Base-by-base conservation (phyloP, 2,113 vertebrate genomes). In the Mobula hypostoma region DNA sequence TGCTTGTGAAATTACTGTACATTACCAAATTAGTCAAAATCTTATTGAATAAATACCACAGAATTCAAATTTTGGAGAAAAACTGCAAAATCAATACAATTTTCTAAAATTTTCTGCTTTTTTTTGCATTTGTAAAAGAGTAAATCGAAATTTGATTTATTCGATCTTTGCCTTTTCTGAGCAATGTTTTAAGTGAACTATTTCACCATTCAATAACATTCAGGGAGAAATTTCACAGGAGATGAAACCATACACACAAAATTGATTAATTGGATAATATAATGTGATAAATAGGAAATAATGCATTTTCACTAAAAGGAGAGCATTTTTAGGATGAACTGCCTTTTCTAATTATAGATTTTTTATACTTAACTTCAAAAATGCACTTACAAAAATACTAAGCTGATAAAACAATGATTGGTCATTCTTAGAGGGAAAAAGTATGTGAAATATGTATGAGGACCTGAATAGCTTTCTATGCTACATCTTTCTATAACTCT, bases 1-100 rank as follows among this genome's bases (percentile, higher is more conserved):
- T 66, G n/a, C 85, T 27, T 32, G 14, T 90, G 85, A 90, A 66
- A 90, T 90, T 76, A 76, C 70, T 93, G 91, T 70, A 72, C 74
- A 32, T 74, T 74, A 21, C 91, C 74, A 32, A 68, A 93, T 2
- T 70, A 93, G 70, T 56, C 40, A 40, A 74, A 93, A 93, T 93
- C 40, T 56, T 74, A 74, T 74, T 40, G 40, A 74, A 40, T 93
- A 32, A 70, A 74, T 74, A 32, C 36, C 48, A 9, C 68, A 93
- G 91, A 93, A 93, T 5, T 27, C 68, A 74, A 32, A 9, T 40
- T 90, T 74, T 15, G 29, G 66, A n/a, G 48, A n/a, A 70, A 27
- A 91, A 91, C 32, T 29, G 36, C 29, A 74, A 93, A 72, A 24
- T 74, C 40, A 56, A 24, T 21, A 56, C 72, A 24, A 70, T 4